Percentiles rank a stretch among this genome's conserved stretches.
Evolutionary conservation across 2,888 invertebrate species (phyloP).

Genomic region (Trachelus troglodyta): DNA sequence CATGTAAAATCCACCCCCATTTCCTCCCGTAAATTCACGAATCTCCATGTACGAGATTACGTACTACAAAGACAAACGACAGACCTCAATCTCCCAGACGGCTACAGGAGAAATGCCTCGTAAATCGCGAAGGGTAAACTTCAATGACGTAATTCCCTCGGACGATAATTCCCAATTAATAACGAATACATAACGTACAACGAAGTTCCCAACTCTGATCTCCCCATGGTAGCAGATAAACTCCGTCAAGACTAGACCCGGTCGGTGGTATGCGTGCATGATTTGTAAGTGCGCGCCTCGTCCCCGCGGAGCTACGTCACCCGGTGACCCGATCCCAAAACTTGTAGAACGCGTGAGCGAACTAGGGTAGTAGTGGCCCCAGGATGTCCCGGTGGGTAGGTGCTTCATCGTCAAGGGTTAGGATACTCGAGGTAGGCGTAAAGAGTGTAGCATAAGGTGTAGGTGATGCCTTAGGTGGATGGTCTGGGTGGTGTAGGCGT

Average conservation of each 20-base stretch:
- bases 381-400: conserved; percentile 14
- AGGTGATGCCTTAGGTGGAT: conserved; percentile 26
- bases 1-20: background rate
- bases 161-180: conserved; percentile 33
- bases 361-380: conserved; percentile 59
- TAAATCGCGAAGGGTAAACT: conserved; percentile 14
- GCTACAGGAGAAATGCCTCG: background rate
- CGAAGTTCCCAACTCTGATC: background rate
- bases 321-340: conserved; percentile 59
- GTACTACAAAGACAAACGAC: background rate
- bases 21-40: background rate
- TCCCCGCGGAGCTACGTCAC: conserved; percentile 34
- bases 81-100: background rate
- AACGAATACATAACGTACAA: conserved; percentile 23
- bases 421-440: conserved; percentile 41
- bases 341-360: conserved; percentile 47
- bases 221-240: background rate
- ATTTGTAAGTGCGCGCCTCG: conserved; percentile 3
- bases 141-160: conserved; percentile 35
- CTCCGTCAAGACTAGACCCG: background rate
- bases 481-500: conserved; percentile 56
- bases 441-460: conserved; percentile 34
- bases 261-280: conserved; percentile 24
- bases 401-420: conserved; percentile 16
- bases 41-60: background rate